Base-by-base conservation (phyloP, 2,888 invertebrate genomes). In the Andrena bucephala region DNA sequence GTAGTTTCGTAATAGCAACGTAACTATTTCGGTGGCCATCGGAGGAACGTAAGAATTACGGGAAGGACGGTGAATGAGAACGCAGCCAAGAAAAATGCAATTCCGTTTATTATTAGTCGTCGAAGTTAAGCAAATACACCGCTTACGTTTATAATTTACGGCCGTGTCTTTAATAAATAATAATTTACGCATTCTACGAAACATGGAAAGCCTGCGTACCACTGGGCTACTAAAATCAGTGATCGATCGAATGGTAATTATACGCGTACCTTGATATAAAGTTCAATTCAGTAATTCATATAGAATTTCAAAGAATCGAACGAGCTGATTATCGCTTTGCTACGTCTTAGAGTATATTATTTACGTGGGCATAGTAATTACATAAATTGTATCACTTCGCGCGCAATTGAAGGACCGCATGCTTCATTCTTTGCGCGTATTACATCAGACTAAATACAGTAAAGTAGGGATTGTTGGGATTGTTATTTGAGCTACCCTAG, bases 141-240 rank as follows among this genome's bases (percentile, higher is more conserved):
- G 63, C 24, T 83, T 81, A 82, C 63, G 52, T 84, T 76, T 72
- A 85, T 87, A 86, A 87, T 85, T 87, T 85, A 86, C 54, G 75
- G 62, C 54, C 29, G 82, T 63, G 72, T 74, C 75, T 87, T 84
- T 83, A 91, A 91, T 92, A 92, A 92, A 92, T 92, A 92, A 92
- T 92, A 91, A 91, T 91, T 92, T 92, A 92, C 77, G 77, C 78
- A 85, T 73, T 60, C 71, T 85, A 77, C 52, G 79, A 72, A 85
- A 67, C 67, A 66, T 70, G 31, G 62, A 81, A 72, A 77, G 73
- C 52, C 62, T 77, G 66, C 27, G 13, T 50, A 76, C 31, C 77
- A 85, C 54, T 81, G 59, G 77, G 36, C 20, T n/a, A 7, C 73
- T 77, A 62, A 66, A 57, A 71, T 62, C 33, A 60, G 20, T 54